Percentiles rank a stretch among this genome's conserved stretches.
Evolutionary conservation across 2,888 invertebrate species (phyloP).

Genomic region (Leptopilina myrica): DNA sequence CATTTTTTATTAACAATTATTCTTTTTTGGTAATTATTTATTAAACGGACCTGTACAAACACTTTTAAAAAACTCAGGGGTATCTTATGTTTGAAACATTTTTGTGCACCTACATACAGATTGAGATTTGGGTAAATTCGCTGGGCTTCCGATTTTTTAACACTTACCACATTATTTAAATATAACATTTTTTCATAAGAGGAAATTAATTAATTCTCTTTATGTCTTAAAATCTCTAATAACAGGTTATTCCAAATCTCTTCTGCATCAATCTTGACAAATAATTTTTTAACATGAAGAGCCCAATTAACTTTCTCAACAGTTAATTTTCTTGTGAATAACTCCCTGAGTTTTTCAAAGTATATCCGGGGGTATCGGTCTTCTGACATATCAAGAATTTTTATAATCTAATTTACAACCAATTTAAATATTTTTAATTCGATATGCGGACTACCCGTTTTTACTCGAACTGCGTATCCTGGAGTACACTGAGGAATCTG

Average conservation of each 20-base stretch:
- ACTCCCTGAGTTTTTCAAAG: background rate
- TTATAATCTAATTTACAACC: conserved; percentile 1
- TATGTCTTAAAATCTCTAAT: background rate
- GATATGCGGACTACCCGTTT: background rate
- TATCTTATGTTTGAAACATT: background rate
- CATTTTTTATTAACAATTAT: conserved; percentile 9
- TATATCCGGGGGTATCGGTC: background rate
- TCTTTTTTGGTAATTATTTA: conserved; percentile 7
- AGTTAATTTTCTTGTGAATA: background rate
- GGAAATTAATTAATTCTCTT: background rate
- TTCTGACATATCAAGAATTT: conserved; percentile 5
- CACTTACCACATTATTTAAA: background rate
- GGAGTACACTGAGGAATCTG: background rate
- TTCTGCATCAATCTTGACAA: background rate
- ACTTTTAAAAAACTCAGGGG: conserved; percentile 1
- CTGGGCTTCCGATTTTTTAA: background rate
- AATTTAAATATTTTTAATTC: conserved; percentile 9
- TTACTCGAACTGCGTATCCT: background rate
- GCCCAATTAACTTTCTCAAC: background rate
- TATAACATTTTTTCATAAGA: conserved; percentile 2
- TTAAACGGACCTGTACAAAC: background rate
- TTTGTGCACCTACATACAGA: conserved; percentile 16
- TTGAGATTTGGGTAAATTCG: background rate
- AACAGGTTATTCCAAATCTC: background rate
- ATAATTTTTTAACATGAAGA: background rate